Base-by-base conservation (phyloP, 2,888 invertebrate species). In the Ichneumon xanthorius region DNA sequence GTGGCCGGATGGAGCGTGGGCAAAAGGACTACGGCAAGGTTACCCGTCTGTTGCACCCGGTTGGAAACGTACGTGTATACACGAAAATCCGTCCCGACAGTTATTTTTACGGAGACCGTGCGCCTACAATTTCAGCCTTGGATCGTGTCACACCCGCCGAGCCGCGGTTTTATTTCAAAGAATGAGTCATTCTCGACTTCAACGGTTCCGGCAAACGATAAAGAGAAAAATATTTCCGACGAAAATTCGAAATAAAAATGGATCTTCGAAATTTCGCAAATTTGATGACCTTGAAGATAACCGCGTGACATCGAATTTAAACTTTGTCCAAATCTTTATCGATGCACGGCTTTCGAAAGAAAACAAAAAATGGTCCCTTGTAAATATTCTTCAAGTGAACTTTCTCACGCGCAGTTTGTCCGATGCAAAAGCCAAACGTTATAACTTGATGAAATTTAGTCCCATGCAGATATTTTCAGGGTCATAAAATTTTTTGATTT, bases 11-110 rank as follows among this genome's bases (percentile, higher is more conserved):
- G 63, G 53, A 14, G 83, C 86, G 82, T 86, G 86, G 63, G 85
- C 80, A 61, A 80, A 77, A 48, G 67, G 75, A 82, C 76, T 68
- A 79, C 55, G 75, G 30, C 50, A 91, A 92, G 92, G 92, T 90
- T 89, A 90, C 58, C 78, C 87, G 92, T 89, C 86, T 90, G 84
- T 85, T 91, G 90, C 90, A 91, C 92, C 87, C 89, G 78, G 22
- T 9, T 26, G 63, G 65, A 84, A 88, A 87, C 87, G 75, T 77
- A 87, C 87, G 71, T 77, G 85, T 82, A 76, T 72, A 68, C 26
- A 68, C 45, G 73, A 87, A 89, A 91, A 89, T 77, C 87, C 77
- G 79, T 77, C 30, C 87, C 76, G 86, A 61, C 75, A 86, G 90
- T 90, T 92, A 92, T 92, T 92, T 91, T 91, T 90, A 84, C 86